phyloP scores from a whole-genome alignment of 2,888 invertebrate species.

The Eulithis prunata region DNA sequence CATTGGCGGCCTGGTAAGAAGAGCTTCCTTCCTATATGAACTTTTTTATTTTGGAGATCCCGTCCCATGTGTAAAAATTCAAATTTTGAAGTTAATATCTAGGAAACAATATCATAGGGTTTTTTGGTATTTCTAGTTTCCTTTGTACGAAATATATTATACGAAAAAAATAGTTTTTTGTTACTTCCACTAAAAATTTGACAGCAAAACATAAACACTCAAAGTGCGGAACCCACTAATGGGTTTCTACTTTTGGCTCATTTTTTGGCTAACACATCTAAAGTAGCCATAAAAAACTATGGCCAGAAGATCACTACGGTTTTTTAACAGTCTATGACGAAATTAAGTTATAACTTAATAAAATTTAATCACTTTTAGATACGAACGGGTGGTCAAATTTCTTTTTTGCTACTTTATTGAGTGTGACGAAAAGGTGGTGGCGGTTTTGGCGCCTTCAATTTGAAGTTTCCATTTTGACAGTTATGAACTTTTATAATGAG shows the following conservation, averaged over 20 bases:
- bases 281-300: constrained; percentile 5
- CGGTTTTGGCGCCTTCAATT: constrained; percentile 69
- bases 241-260: not conserved
- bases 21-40: constrained; percentile 60
- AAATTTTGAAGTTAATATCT: not conserved
- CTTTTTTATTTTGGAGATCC: constrained; percentile 29
- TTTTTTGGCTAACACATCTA: not conserved
- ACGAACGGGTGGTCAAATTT: constrained; percentile 52
- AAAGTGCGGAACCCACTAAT: not conserved
- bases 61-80: not conserved
- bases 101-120: not conserved
- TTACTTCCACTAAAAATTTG: no score
- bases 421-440: constrained; percentile 73
- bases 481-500: constrained; percentile 55
- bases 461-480: constrained; percentile 56
- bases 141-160: no score
- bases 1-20: constrained; percentile 65
- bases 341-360: constrained; percentile 68
- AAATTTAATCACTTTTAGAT: constrained; percentile 59
- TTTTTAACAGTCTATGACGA: constrained; percentile 47
- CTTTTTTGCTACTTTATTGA: constrained; percentile 57
- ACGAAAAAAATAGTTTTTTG: no score
- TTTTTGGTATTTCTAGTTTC: no score
- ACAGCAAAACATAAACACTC: no score
- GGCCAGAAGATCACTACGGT: constrained; percentile 13